Evolutionary conservation across 2,113 vertebrate genomes (phyloP).

Genomic region (Corythoichthys intestinalis): DNA sequence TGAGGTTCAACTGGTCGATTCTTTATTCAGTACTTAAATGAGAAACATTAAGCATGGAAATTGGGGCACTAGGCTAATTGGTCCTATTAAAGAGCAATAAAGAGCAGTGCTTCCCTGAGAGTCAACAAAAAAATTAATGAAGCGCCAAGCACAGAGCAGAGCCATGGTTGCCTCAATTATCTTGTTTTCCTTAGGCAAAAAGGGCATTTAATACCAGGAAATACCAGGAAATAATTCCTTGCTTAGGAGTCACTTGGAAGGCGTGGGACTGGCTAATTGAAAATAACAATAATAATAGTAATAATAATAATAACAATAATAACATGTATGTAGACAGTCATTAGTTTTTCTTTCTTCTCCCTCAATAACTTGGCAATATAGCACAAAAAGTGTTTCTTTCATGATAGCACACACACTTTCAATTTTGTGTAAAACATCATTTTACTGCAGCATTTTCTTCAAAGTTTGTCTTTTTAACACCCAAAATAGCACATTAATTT

Average conservation of each 20-base stretch:
- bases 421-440: not conserved
- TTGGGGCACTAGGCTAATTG: constrained; percentile 57
- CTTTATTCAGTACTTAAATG: constrained; percentile 38
- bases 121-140: constrained; percentile 65
- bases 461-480: constrained; percentile 36
- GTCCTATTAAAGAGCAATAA: constrained; percentile 55
- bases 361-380: constrained; percentile 18
- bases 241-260: constrained; percentile 20
- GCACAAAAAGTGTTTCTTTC: constrained; percentile 12
- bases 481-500: constrained; percentile 43
- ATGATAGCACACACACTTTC: not conserved
- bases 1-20: constrained; percentile 31
- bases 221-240: constrained; percentile 17
- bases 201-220: constrained; percentile 18
- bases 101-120: constrained; percentile 48
- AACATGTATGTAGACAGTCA: constrained; percentile 33
- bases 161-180: constrained; percentile 61
- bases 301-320: constrained; percentile 29
- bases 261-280: constrained; percentile 15
- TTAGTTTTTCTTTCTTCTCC: constrained; percentile 28
- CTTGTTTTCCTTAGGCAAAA: constrained; percentile 42
- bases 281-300: constrained; percentile 29
- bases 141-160: constrained; percentile 39
- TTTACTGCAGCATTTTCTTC: constrained; percentile 2
- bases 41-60: constrained; percentile 56